Base-by-base conservation (phyloP, 2,797 vertebrate genomes). In the Sebastiscus tertius region DNA sequence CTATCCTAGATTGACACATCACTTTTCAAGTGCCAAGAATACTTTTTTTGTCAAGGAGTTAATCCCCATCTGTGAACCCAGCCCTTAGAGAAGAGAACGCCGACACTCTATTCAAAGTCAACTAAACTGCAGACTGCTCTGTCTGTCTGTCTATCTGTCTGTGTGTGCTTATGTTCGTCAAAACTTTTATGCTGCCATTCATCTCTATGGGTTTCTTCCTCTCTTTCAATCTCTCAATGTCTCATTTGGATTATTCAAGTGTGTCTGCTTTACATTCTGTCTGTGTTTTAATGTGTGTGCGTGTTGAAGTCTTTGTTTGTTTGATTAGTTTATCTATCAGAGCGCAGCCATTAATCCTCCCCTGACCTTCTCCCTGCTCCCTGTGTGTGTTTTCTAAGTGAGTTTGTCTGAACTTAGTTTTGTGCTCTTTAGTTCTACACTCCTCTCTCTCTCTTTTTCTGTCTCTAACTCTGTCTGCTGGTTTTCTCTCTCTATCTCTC, bases 301-400 rank as follows among this genome's bases (percentile, higher is more conserved):
- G 56, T 85, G 81, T 84, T 71, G 71, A 88, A 89, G 88, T 90
- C 87, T 87, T 93, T 92, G 88, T 93, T 92, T 94, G 90, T 93
- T 93, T 93, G 91, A 92, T 93, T 92, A 90, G 89, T 93, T 92
- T 92, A 94, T 94, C 94, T 93, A 91, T 91, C 87, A 87, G 92
- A 86, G 85, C 90, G 80, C 89, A 95, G 90, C 87, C 89, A 92
- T 92, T 93, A 95, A 94, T 94, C 93, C 94, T 92, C 85, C 66
- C 79, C 82, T 93, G 92, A 93, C 93, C 91, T 94, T 94, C 91
- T 88, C 82, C 74, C 78, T 84, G 77, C 86, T 92, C 88, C 85
- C 76, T 66, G 33, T 64, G 75, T 86, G 80, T 42, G 75, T 71
- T 88, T 70, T 81, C 34, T 72, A 61, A 81, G 87, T 77, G 78